Conservation (phyloP, 2,113 vertebrate genomes). For the Tauraco erythrolophus region DNA sequence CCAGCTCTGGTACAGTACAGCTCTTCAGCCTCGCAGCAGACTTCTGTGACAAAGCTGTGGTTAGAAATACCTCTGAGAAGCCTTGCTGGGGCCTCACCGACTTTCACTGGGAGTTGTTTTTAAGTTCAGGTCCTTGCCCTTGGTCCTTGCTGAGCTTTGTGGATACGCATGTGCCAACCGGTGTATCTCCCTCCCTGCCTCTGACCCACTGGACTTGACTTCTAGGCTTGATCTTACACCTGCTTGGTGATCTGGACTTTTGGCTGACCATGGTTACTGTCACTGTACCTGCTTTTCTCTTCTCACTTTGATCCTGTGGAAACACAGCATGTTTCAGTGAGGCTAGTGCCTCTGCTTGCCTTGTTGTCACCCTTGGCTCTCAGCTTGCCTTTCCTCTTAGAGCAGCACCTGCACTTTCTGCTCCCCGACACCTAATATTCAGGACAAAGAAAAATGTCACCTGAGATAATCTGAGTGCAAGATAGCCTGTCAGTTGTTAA, state of each 20-base stretch:
- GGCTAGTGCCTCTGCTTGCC: neutral
- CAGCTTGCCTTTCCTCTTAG: neutral
- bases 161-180: accelerated
- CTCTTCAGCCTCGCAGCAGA: neutral
- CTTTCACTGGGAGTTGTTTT: neutral
- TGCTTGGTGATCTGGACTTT: neutral
- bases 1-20: neutral
- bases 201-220: neutral
- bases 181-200: neutral
- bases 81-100: neutral
- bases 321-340: neutral
- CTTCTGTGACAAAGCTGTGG: neutral
- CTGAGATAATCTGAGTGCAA: neutral
- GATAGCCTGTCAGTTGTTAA: neutral
- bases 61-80: neutral
- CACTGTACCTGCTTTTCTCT: neutral
- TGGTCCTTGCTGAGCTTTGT: neutral
- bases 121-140: neutral
- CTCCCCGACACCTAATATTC: neutral
- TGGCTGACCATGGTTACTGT: neutral
- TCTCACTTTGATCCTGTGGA: neutral
- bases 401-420: neutral
- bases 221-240: neutral
- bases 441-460: neutral
- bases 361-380: neutral